These are phyloP conservation scores for Pelosia muscerda DNA, from an alignment of 2,888 invertebrate genomes.

Conservation along the genomic window DNA sequence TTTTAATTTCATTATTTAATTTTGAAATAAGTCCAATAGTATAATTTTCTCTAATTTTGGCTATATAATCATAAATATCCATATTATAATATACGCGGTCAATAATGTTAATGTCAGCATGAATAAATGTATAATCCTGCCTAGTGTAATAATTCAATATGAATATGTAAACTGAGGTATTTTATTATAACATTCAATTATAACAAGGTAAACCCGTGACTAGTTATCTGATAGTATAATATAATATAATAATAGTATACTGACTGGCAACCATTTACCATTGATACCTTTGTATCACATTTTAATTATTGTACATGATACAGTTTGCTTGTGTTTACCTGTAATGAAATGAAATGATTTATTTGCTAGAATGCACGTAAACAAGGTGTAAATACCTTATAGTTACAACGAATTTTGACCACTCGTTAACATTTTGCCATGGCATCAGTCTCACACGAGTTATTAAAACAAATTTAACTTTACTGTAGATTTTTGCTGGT, in stretches of 20 bases:
- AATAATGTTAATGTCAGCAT: conserved; percentile 35
- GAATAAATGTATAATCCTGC: conserved; percentile 38
- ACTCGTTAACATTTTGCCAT: conserved; percentile 3
- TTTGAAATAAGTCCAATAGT: background rate
- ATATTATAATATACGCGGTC: conserved; percentile 13
- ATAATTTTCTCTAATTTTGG: background rate
- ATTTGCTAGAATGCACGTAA: no score
- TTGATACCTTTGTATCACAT: background rate
- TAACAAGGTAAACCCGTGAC: conserved; percentile 61
- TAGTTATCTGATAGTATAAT: conserved; percentile 1
- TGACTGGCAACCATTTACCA: background rate
- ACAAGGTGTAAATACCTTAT: no score
- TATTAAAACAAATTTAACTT: background rate
- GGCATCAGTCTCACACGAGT: conserved; percentile 2
- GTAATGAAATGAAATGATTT: no score
- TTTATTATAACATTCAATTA: conserved; percentile 61
- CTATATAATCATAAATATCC: conserved; percentile 17
- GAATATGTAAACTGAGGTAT: conserved; percentile 50
- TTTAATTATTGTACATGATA: background rate
- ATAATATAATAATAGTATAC: background rate
- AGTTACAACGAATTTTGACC: no score
- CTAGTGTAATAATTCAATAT: conserved; percentile 34
- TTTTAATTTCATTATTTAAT: no score
- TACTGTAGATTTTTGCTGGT: conserved; percentile 47
- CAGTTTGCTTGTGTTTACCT: background rate